Conservation (phyloP, 2,888 invertebrate genomes). For the Orthonevra nobilis region DNA sequence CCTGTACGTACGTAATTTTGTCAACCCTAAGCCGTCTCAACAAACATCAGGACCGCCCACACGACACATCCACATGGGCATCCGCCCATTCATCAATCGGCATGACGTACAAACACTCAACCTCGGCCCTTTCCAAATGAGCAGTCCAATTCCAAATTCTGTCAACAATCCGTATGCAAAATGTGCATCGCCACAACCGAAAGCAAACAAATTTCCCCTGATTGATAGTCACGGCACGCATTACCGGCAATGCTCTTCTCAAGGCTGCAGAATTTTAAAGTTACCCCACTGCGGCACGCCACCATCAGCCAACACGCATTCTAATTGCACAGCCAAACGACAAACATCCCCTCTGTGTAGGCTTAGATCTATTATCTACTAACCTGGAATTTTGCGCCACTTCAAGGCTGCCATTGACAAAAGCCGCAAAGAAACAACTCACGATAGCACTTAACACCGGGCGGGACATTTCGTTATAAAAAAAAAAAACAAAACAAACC, state of each 20-base stretch:
- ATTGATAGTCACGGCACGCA: conserved; percentile 55
- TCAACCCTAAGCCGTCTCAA: conserved; percentile 19
- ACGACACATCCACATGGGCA: conserved; percentile 2
- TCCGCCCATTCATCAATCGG: background rate
- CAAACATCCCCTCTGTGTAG: background rate
- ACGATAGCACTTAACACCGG: conserved; percentile 56
- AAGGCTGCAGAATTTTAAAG: conserved; percentile 30
- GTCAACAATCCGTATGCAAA: background rate
- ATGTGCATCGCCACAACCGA: conserved; percentile 27
- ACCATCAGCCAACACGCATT: conserved; percentile 21
- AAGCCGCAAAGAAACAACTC: conserved; percentile 56
- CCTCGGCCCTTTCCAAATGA: background rate
- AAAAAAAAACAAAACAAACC: too few species aligned
- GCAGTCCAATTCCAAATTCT: background rate
- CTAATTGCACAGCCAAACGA: conserved; percentile 2
- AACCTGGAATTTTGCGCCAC: conserved; percentile 59
- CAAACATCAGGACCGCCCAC: background rate
- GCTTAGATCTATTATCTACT: conserved; percentile 49
- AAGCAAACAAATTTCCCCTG: conserved; percentile 43
- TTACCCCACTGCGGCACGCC: too few species aligned
- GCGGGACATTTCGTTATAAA: conserved; percentile 30
- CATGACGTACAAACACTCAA: too few species aligned
- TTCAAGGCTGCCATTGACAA: conserved; percentile 60
- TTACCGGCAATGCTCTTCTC: conserved; percentile 32
- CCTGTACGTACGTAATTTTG: conserved; percentile 38